Evolutionary conservation across 2,888 invertebrate genomes (phyloP).

Genomic region (Junonia oenone): DNA sequence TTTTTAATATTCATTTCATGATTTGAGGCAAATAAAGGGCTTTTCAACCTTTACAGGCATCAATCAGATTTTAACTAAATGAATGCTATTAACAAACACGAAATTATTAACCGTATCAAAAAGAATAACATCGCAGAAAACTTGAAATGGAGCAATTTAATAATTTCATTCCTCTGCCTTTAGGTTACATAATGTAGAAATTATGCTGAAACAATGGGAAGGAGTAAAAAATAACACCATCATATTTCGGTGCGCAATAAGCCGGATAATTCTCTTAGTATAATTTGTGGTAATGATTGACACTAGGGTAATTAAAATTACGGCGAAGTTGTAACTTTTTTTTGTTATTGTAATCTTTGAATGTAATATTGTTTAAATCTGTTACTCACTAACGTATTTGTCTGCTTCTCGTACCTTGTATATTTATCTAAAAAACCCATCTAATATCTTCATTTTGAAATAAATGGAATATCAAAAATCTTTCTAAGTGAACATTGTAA

Average conservation of each 20-base stretch:
- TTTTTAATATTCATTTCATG: background rate
- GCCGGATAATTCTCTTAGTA: conserved; percentile 28
- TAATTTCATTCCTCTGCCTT: conserved; percentile 62
- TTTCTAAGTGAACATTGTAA: no score
- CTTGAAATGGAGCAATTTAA: conserved; percentile 58
- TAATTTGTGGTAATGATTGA: background rate
- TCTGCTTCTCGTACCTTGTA: no score
- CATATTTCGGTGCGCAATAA: conserved; percentile 47
- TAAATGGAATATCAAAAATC: no score
- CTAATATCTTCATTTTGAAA: no score
- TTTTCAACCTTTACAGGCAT: background rate
- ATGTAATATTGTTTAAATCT: no score
- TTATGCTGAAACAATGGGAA: conserved; percentile 63
- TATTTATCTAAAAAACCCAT: no score
- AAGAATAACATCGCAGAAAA: conserved; percentile 29
- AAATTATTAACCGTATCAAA: conserved; percentile 26
- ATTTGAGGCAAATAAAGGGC: background rate
- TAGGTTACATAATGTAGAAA: conserved; percentile 59
- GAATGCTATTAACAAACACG: background rate
- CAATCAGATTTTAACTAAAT: background rate
- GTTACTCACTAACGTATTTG: no score
- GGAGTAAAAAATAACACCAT: conserved; percentile 59
- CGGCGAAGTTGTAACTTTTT: background rate
- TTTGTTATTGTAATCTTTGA: background rate
- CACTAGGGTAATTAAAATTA: background rate